Evolutionary conservation across 2,888 invertebrate species (phyloP), one percentile per base, ranked within the genome.

Genomic region (Archips xylosteana): DNA sequence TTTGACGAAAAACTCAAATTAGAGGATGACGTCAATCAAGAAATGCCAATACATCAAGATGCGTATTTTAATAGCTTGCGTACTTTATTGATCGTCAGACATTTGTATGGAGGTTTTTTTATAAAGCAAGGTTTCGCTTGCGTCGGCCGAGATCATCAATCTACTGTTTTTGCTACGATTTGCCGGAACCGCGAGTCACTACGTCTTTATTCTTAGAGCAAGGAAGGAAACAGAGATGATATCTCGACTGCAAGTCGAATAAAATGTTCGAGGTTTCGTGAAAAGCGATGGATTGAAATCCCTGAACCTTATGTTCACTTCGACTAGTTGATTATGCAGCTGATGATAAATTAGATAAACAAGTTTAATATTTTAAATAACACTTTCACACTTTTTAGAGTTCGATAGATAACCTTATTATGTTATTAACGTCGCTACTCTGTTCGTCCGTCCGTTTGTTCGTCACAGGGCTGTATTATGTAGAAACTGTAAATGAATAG

Each of bases 111-210:
- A 39, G 45, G 32, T 49, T 65, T 45, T 47, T 73, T 68, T 47
- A 23, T 15, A 54, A 23, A 61, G 42, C 42, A 57, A 47, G 32
- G 63, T 63, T 57, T 62, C 66, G 62, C 67, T 47, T 34, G 23
- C 62, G 61, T 47, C 45, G 23, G 39, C 15, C 4, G n/a, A n/a
- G 45, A 32, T 64, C 73, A 69, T 73, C 73, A 68, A 73, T 73
- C 73, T 69, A 36, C 15, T 39, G 68, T 73, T 73, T 69, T 73
- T 73, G 73, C 73, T 23, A 57, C 59, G 12, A 69, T 69, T 73
- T 73, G 73, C 73, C 68, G 63, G 68, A 59, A 68, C 59, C 54
- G n/a, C 71, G 45, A 61, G 42, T 54, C 62, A 63, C 36, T 32
- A 57, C 39, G 45, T 39, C 62, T 57, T 61, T 15, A 36, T 23